A percentile compares a stretch with the other conserved stretches of the same genome.
Evolutionary conservation across 2,888 invertebrate genomes (phyloP).

Genomic region (Agrotis exclamationis): DNA sequence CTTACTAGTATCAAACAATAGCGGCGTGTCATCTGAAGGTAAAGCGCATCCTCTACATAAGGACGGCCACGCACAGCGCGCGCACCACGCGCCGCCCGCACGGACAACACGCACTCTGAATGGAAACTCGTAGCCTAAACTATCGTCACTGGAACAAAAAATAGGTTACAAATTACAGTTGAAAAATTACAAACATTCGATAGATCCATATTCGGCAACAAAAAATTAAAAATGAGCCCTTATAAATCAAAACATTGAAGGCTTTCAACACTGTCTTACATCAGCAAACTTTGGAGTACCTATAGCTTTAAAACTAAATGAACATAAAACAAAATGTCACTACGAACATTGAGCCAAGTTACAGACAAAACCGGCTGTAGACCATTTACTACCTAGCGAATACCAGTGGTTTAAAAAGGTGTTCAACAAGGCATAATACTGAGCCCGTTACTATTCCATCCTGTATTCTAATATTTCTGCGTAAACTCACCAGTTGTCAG

Average conservation of each 20-base stretch:
- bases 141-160: slow-evolving; percentile 94
- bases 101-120: slow-evolving; percentile 96
- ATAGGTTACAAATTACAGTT: not conserved
- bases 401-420: too few species aligned
- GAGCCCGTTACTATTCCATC: too few species aligned
- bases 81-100: slow-evolving; percentile 93
- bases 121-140: slow-evolving; percentile 97
- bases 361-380: too few species aligned
- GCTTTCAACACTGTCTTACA: not conserved
- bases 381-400: too few species aligned
- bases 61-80: slow-evolving; percentile 95
- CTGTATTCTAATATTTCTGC: too few species aligned
- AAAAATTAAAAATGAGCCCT: too few species aligned
- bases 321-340: too few species aligned
- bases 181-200: not conserved
- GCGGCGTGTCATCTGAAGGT: slow-evolving; percentile 86
- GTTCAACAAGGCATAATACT: too few species aligned
- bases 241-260: too few species aligned
- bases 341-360: too few species aligned
- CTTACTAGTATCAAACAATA: slow-evolving; percentile 47
- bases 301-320: not conserved
- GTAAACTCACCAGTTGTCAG: too few species aligned
- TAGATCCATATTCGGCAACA: not conserved
- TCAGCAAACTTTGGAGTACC: not conserved
- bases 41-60: slow-evolving; percentile 97